Evolutionary conservation across 2,888 invertebrate species (phyloP), one percentile per base, ranked within the genome.

Genomic region (Xestia sexstrigata): DNA sequence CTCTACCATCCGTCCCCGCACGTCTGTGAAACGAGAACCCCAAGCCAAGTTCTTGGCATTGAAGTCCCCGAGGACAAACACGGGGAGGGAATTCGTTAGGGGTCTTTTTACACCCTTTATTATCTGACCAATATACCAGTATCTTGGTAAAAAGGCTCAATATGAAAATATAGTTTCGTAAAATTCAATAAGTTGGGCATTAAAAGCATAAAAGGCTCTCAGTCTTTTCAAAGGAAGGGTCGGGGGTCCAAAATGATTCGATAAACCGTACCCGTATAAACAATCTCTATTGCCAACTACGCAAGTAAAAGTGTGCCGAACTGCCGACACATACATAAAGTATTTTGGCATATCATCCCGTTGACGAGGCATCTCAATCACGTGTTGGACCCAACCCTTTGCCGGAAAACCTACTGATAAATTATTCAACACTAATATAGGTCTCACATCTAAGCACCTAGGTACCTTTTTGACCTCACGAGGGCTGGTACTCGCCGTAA

Each of bases 401-500:
- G 58, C 39, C 52, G 49, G 60, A 66, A 65, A 62, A 66, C 63
- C 55, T 77, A 65, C 42, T 67, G 69, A 74, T 85, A 76, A 82
- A 78, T 76, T 78, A 87, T 86, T 68, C 74, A 68, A 55, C 23
- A 42, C 52, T 45, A 82, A 70, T 74, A 67, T 71, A 84, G 76
- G 71, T 62, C 76, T 81, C 42, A 76, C 62, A 70, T 76, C 79
- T 85, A 78, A 83, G 62, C 63, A 15, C 77, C 30, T 70, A 70
- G 68, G 60, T 68, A 77, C 76, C 47, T 76, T 35, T 79, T 76
- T 79, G 77, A 79, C 79, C 84, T 70, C 67, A 77, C 68, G 15
- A 74, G 70, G 76, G 69, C 73, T 55, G 63, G 58, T 42, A 47
- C 73, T 78, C 58, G 76, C 74, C 65, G 68, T 88, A 88, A 88